Conservation (phyloP, 2,797 vertebrate genomes). For the Rousettus madagascariensis region DNA sequence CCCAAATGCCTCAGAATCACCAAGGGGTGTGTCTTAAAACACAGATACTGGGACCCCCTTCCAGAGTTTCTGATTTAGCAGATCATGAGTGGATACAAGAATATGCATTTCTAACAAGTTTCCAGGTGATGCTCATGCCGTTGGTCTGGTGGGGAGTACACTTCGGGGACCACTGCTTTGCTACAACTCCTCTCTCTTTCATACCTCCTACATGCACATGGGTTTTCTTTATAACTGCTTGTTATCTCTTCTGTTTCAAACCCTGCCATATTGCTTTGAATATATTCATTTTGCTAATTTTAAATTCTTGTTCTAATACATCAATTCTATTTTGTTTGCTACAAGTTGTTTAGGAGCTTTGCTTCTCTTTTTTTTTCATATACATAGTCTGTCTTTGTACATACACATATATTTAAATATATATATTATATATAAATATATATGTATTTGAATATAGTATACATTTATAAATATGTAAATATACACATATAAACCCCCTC, state of each 20-base stretch:
- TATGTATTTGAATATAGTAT: neutral
- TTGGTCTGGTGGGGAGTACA: neutral
- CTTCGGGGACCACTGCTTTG: neutral
- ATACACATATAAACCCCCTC: neutral
- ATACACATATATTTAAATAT: neutral
- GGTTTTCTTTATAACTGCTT: neutral
- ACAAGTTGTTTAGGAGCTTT: neutral
- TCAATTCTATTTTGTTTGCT: neutral
- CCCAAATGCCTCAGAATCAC: neutral
- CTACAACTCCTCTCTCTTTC: neutral
- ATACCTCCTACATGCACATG: neutral
- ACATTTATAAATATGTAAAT: neutral
- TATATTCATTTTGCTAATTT: neutral
- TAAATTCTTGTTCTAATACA: neutral
- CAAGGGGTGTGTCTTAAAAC: neutral
- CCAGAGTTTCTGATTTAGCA: neutral
- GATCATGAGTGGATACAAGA: neutral
- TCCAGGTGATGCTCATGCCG: neutral
- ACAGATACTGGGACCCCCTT: neutral
- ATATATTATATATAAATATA: neutral
- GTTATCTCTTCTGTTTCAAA: neutral
- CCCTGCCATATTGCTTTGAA: neutral
- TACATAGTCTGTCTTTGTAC: neutral
- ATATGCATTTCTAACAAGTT: neutral
- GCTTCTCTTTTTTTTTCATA: slow-evolving; percentile 13